Evolutionary conservation across 2,888 invertebrate species (phyloP), one percentile per base, ranked within the genome.

Genomic region (Crepidodera aurea): DNA sequence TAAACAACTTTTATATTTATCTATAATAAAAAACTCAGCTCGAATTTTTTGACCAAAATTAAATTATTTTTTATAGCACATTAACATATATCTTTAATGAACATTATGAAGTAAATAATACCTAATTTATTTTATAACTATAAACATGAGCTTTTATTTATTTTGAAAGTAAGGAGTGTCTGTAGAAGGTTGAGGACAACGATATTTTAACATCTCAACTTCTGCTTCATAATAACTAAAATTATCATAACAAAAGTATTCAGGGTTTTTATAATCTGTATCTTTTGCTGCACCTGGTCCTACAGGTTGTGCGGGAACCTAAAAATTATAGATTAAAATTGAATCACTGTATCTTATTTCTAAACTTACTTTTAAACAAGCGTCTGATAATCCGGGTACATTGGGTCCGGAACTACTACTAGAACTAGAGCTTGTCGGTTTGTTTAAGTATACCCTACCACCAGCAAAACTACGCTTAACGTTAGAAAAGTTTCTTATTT

Each of bases 211-310:
- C 90, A 95, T 89, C 82, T 94, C 94, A 16, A 92, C 84, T 83
- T 95, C 94, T 51, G 94, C 91, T 81, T 95, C 93, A 71, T 87
- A 90, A 77, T 87, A 95, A 69, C 90, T 91, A 71, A 84, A 87
- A 40, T 84, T 85, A 75, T 93, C 87, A 75, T 93, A 94, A 69
- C 88, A 88, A 75, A 88, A 95, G 78, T 95, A 96, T 82, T 95
- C 94, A 0, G 94, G 93, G 65, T 92, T 93, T 82, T 94, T 93
- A 78, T 94, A 95, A 12, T 53, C 64, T 5, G 83, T 79, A 55
- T 68, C 72, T 79, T 91, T 92, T 25, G 83, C 80, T 6, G 91
- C 91, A 42, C 88, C 88, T 22, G 92, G 91, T 10, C 90, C 90
- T n/a, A 91, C 87, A 27, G 88, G 84, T 59, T 82, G 81, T 0